Evolutionary conservation across 2,888 invertebrate genomes (phyloP).

Genomic region (Adela reaumurella): DNA sequence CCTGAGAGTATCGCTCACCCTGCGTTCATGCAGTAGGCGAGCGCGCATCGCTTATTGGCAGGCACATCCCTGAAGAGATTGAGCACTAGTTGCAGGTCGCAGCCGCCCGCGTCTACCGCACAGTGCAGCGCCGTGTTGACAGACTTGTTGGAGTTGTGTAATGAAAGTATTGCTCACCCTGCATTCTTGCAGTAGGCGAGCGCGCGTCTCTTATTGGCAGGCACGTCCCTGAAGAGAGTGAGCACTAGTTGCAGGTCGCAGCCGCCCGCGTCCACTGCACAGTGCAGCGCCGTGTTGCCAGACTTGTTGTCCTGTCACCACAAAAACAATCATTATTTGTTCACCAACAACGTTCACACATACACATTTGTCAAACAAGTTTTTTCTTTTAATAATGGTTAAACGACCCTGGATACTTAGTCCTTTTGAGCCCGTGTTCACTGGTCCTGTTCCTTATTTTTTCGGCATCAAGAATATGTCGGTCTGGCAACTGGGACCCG

Average conservation of each 20-base stretch:
- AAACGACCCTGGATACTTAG: too few species aligned
- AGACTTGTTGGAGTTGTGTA: conserved; percentile 21
- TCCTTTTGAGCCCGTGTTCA: too few species aligned
- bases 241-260: conserved; percentile 35
- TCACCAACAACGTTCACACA: too few species aligned
- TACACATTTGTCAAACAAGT: too few species aligned
- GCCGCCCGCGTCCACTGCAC: conserved; percentile 34
- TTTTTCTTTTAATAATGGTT: too few species aligned
- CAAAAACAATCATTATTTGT: too few species aligned
- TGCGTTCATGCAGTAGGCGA: conserved; percentile 9
- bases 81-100: conserved; percentile 32
- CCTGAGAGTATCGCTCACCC: conserved; percentile 3
- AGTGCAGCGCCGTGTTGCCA: conserved; percentile 39
- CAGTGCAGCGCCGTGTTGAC: conserved; percentile 41
- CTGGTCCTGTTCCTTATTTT: too few species aligned
- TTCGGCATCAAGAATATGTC: too few species aligned
- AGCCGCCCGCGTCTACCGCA: conserved; percentile 34
- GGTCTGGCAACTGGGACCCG: too few species aligned
- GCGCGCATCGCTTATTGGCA: conserved; percentile 30
- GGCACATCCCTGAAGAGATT: conserved; percentile 30
- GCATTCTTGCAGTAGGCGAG: conserved; percentile 9
- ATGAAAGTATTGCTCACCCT: conserved; percentile 3
- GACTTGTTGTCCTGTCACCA: conserved; percentile 33
- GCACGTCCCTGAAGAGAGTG: conserved; percentile 30
- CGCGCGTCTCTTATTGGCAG: conserved; percentile 30